Percentiles rank a stretch among this genome's conserved stretches.
Evolutionary conservation across 2,888 invertebrate genomes (phyloP).

Genomic region (Lasioglossum figueresi): DNA sequence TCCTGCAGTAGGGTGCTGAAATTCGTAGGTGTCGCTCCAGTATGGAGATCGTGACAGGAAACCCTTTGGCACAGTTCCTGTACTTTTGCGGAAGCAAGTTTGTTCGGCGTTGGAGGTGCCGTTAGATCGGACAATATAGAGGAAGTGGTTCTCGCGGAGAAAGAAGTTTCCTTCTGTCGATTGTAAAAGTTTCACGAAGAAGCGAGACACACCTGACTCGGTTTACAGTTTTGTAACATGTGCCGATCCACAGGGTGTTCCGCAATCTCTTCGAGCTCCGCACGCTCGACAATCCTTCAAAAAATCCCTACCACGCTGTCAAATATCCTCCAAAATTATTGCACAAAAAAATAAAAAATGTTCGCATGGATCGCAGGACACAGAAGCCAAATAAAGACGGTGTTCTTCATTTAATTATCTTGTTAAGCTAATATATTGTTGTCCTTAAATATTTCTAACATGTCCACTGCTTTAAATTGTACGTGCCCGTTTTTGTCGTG

Average conservation of each 20-base stretch:
- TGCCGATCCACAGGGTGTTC: background rate
- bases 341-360: too few relatives aligned
- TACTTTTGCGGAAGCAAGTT: background rate
- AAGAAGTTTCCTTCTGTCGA: constrained; percentile 4
- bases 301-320: too few relatives aligned
- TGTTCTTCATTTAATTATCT: too few relatives aligned
- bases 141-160: constrained; percentile 25
- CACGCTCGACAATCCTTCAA: background rate
- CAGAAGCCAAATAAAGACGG: too few relatives aligned
- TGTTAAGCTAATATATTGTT: too few relatives aligned
- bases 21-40: background rate
- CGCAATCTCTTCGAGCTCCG: background rate
- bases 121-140: constrained; percentile 24
- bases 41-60: constrained; percentile 7
- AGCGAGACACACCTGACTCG: background rate
- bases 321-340: too few relatives aligned
- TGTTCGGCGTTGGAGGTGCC: background rate
- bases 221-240: background rate
- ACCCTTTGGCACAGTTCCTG: background rate
- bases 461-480: too few relatives aligned
- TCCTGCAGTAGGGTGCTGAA: background rate
- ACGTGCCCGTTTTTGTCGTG: too few relatives aligned
- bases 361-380: too few relatives aligned
- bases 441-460: too few relatives aligned
- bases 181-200: constrained; percentile 10